Evolutionary conservation across 2,113 vertebrate species (phyloP).

Genomic region (Sclerurus mexicanus): DNA sequence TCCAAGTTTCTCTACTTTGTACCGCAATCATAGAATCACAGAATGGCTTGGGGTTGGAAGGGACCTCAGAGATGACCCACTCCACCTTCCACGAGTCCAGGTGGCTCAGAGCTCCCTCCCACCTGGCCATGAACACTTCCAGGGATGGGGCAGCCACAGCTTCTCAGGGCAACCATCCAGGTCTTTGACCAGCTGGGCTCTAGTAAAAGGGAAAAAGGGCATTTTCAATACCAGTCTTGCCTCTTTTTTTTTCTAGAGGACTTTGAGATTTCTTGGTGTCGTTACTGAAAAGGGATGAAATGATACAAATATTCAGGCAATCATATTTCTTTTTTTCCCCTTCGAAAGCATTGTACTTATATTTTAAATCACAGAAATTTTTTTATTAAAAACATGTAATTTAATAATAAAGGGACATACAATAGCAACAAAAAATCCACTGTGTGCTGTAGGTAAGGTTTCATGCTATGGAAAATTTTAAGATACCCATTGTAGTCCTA

Average conservation of each 20-base stretch:
- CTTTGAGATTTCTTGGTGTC: background rate
- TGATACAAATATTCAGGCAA: background rate
- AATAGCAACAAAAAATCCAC: background rate
- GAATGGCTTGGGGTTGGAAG: background rate
- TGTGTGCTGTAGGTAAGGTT: background rate
- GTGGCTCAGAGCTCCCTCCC: background rate
- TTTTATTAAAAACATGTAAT: background rate
- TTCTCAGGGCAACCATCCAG: background rate
- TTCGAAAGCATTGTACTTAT: background rate
- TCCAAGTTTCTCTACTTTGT: background rate
- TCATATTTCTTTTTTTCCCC: background rate
- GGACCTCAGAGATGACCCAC: background rate
- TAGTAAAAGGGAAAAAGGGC: background rate
- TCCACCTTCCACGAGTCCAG: background rate
- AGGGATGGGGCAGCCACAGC: background rate
- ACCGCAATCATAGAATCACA: fast-evolving
- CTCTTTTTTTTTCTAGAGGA: background rate
- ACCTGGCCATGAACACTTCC: background rate
- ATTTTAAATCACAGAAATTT: background rate
- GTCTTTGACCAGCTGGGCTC: background rate
- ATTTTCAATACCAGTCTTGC: background rate
- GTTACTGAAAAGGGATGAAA: background rate
- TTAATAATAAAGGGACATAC: background rate
- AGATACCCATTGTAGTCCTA: background rate
- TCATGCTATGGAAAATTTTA: background rate